Base-by-base conservation (phyloP, 2,797 vertebrate genomes). In the Leptoclinus maculatus region DNA sequence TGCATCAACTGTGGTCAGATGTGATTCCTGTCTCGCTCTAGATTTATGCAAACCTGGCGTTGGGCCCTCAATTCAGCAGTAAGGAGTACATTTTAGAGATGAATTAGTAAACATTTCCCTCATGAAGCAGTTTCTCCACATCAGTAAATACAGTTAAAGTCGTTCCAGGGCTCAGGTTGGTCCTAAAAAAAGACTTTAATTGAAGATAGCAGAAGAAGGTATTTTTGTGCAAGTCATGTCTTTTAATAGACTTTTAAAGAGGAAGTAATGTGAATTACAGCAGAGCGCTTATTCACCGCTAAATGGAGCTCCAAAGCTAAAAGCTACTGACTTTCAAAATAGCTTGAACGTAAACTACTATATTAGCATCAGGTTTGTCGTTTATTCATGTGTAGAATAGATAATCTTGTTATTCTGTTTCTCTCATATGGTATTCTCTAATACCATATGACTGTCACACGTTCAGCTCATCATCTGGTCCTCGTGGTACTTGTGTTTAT, bases 1-100 rank as follows among this genome's bases (percentile, higher is more conserved):
- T 67, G 25, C 65, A 66, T 66, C 64, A 36, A 36, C 36, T 36
- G 51, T 66, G 47, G 17, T 54, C 16, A 13, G 29, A 67, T 67
- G 13, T 25, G n/a, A 51, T 51, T 23, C 8, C 13, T 2, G 8
- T 38, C 45, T 66, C 7, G 29, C 45, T 49, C 19, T 49, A 47
- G 43, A n/a, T 63, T 63, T 27, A 43, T 47, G 41, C 41, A 21
- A 2, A 32, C 43, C 23, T 45, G 17, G 41, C 41, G 47, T 32
- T 45, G 62, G 25, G 25, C 17, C 17, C 3, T 47, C 10, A 25
- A 45, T n/a, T 7, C 27, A 47, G 63, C 41, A 34, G 19, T 7
- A 14, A 65, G 16, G 10, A 65, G 11, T 2, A 36, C 21, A 60
- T 36, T 58, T 21, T 5, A 65, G 16, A 45, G 19, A n/a, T 47